Evolutionary conservation across 2,113 vertebrate species (phyloP), one percentile per base, ranked within the genome.

Genomic region (Nettapus auritus): DNA sequence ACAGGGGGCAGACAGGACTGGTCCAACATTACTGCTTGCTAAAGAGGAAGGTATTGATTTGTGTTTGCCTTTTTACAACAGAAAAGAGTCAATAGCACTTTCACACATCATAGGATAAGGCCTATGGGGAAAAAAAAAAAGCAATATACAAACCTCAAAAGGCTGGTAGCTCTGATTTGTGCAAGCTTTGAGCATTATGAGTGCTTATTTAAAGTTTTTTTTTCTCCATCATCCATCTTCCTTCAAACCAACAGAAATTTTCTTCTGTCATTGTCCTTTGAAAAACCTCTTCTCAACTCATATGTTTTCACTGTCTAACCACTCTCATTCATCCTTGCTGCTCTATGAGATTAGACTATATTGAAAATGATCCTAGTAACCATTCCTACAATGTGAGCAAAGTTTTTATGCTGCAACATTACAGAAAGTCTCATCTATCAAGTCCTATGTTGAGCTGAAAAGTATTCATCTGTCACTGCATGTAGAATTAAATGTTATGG

Each of bases 1-100:
- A 88, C 56, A n/a, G 63, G 22, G 50, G 42, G 63, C 38, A 91
- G 80, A 67, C 26, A 83, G 76, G 29, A 88, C 38, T 86, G 83
- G 82, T 94, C 60, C 68, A 90, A 93, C 86, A 56, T 67, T 67
- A 68, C 2, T 3, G 18, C 26, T 74, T 4, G 1, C 79, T 93
- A 90, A 95, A 93, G 38, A 95, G 60, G 52, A 82, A 93, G 36
- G 12, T 94, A 96, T 96, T 90, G 91, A 96, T 96, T 93, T 88
- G 88, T 90, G 79, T 88, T 95, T 94, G 88, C 69, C 34, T 96
- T 94, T 96, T 95, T 86, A 81, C 89, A 96, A 83, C 38, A 11
- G 50, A 71, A 78, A 91, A 77, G 69, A 60, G 34, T 86, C 34
- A 70, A 26, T 38, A 88, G 64, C 60, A 89, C 68, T 94, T 96